Evolutionary conservation across 1,140 invertebrate species (phyloP).

Genomic region (Chironomus tepperi): DNA sequence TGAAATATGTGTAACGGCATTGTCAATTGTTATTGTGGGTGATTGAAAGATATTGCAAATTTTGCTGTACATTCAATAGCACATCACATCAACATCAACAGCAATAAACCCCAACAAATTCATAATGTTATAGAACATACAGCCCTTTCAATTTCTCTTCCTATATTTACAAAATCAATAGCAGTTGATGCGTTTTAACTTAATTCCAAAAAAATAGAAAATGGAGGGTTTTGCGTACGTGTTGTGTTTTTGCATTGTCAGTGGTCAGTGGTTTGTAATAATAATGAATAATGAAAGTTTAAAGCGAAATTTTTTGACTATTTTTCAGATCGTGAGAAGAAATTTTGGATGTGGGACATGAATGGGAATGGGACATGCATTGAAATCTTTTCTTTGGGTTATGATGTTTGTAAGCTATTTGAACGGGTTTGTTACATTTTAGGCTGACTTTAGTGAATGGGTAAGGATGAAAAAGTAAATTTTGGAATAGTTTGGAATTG

Average conservation of each 20-base stretch:
- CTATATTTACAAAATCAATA: neutral
- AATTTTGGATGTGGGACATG: neutral
- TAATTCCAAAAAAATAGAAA: neutral
- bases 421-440: too few species aligned
- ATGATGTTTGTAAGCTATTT: too few species aligned
- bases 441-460: too few species aligned
- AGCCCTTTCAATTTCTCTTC: neutral
- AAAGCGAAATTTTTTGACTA: neutral
- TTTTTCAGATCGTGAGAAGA: neutral
- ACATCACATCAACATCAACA: constrained; percentile 15
- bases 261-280: neutral
- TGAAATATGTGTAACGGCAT: neutral
- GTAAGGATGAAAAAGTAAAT: too few species aligned
- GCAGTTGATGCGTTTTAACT: too few species aligned
- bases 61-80: neutral
- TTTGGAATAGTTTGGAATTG: too few species aligned
- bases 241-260: neutral
- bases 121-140: neutral
- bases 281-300: neutral
- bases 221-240: neutral
- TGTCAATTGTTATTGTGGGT: constrained; percentile 14
- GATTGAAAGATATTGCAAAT: constrained; percentile 21
- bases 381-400: neutral
- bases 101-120: neutral
- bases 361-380: neutral